Evolutionary conservation across 2,797 vertebrate species (phyloP).

Genomic region (Centroberyx gerrardi): DNA sequence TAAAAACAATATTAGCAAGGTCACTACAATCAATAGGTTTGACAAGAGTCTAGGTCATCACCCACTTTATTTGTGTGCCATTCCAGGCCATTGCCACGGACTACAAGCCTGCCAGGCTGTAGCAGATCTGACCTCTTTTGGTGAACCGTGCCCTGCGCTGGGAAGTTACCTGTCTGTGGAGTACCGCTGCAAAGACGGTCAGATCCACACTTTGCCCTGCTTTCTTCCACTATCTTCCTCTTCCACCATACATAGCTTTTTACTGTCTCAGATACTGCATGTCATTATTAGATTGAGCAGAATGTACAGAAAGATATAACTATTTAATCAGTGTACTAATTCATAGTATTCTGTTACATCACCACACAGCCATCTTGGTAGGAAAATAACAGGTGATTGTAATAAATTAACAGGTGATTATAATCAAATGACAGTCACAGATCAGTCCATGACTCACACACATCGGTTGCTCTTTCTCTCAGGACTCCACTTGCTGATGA

Average conservation of each 20-base stretch:
- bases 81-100: constrained; percentile 90
- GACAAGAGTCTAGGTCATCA: not conserved
- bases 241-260: not conserved
- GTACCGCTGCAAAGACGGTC: constrained; percentile 93
- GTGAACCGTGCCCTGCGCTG: constrained; percentile 89
- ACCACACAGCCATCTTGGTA: too few relatives aligned
- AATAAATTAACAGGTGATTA: too few relatives aligned
- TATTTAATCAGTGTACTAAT: too few relatives aligned
- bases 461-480: constrained; percentile 32
- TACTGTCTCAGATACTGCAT: not conserved
- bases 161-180: constrained; percentile 93
- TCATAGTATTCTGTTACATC: too few relatives aligned
- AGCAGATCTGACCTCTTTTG: constrained; percentile 86
- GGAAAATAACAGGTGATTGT: too few relatives aligned
- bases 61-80: constrained; percentile 14
- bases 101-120: constrained; percentile 92
- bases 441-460: not conserved
- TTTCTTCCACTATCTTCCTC: not conserved
- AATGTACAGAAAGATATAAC: not conserved
- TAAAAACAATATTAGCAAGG: not conserved
- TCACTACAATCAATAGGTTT: not conserved
- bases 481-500: constrained; percentile 89
- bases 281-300: not conserved
- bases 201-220: constrained; percentile 57
- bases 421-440: too few relatives aligned